Base-by-base conservation (phyloP, 2,797 vertebrate genomes). In the Okamejei kenojei region DNA sequence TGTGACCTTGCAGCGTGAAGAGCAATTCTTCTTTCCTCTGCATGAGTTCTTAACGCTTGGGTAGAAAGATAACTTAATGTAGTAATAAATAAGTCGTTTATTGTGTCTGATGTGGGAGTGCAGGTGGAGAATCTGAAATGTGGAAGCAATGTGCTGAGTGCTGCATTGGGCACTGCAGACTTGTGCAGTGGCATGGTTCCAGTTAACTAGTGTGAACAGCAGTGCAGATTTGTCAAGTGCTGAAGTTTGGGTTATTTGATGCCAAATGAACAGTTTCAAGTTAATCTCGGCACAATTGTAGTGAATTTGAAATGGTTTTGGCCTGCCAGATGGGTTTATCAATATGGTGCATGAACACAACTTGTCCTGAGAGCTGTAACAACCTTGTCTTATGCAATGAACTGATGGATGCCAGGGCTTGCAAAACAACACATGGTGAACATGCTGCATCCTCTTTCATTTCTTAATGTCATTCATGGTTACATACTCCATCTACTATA, bases 51-150 rank as follows among this genome's bases (percentile, higher is more conserved):
- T 76, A 74, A 68, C 68, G 26, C 68, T 92, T 76, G 90, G 73
- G 90, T 73, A 76, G 68, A 92, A 76, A 54, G 71, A 74, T 92
- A 73, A 73, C 71, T 73, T 92, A 92, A 92, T 54, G 38, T 76
- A 92, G 26, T 76, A 92, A 92, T 92, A 73, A 74, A 73, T 29
- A 74, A 91, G 90, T 76, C 17, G 71, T 91, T 45, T 91, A 54
- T 91, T 23, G 13, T 45, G 73, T 92, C 54, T 29, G 35, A 73
- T 76, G 68, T 91, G 54, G 26, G 74, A n/a, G 74, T 91, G 71
- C 68, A 45, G 38, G 38, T 54, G 19, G 71, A 45, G 71, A 92
- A 74, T 92, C 90, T 54, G 71, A 29, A 76, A 76, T 19, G 84
- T 88, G 84, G 68, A 88, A 88, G 61, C 65, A 88, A 2, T 88